A percentile compares a stretch with the other conserved stretches of the same genome.
Evolutionary conservation across 2,113 vertebrate genomes (phyloP).

Genomic region (Ictalurus punctatus): DNA sequence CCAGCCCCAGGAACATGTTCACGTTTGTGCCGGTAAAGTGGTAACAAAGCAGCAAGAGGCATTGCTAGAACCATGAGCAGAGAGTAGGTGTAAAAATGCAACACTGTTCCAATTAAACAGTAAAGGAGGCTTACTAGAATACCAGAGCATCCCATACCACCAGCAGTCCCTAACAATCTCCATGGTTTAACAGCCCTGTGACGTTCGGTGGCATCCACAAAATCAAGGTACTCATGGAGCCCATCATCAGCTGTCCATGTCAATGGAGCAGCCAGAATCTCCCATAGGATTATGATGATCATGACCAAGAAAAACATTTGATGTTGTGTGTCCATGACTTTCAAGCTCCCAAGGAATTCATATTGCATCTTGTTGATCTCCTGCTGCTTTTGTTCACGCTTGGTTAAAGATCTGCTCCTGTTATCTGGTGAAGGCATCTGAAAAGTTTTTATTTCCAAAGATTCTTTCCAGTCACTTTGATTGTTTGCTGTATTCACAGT

Average conservation of each 20-base stretch:
- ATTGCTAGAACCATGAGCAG: conserved; percentile 60
- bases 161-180: conserved; percentile 71
- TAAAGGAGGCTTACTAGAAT: conserved; percentile 72
- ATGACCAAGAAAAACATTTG: conserved; percentile 78
- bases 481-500: not conserved
- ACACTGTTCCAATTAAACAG: conserved; percentile 67
- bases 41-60: conserved; percentile 67
- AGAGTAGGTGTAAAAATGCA: conserved; percentile 79
- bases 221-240: conserved; percentile 86
- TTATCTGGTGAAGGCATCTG: conserved; percentile 22
- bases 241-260: conserved; percentile 80
- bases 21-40: conserved; percentile 68
- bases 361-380: not conserved
- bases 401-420: conserved; percentile 42
- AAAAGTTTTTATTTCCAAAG: not conserved
- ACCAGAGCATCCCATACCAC: conserved; percentile 69
- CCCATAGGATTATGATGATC: conserved; percentile 74
- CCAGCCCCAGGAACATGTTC: conserved; percentile 54
- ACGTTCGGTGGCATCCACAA: conserved; percentile 79
- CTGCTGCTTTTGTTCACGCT: not conserved
- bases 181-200: conserved; percentile 71
- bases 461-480: not conserved
- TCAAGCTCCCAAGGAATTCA: conserved; percentile 64
- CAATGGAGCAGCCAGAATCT: conserved; percentile 70
- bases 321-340: conserved; percentile 65